Base-by-base conservation (phyloP, 2,113 vertebrate species). In the Ceyx margarethae region DNA sequence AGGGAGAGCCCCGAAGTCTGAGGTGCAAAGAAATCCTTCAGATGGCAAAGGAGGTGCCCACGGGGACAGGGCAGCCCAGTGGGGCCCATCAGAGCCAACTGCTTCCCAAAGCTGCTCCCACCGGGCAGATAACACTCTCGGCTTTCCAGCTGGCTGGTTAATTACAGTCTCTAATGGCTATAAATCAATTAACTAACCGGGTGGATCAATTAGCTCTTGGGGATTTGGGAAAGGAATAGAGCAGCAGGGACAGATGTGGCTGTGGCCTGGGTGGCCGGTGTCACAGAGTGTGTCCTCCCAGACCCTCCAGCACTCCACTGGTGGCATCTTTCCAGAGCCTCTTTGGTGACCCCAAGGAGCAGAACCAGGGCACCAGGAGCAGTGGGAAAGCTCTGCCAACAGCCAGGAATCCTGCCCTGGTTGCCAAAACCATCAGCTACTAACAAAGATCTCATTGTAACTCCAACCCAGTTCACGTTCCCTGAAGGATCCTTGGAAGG, bases 41-140 rank as follows among this genome's bases (percentile, higher is more conserved):
- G 33, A 1, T 0, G 2, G 15, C 33, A 14, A 13, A 3, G 0
- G 2, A 48, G 66, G 48, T 4, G 31, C 1, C 33, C 0, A 4
- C 1, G 4, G 57, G 57, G 62, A 22, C 0, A 0, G 16, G 13
- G 46, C 66, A 35, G 79, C 71, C 17, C 11, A 0, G 1, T 33
- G 40, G 1, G 58, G 40, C 50, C 43, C 61, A 1, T 3, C 1
- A 0, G 65, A 16, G 17, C 48, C 2, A 42, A 43, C 43, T 10
- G 78, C 78, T 60, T 17, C 73, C 51, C 68, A 35, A 1, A 3
- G 28, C 46, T 13, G 68, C 58, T 75, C 90, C 67, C 78, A 60
- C 62, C 3, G 2, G 51, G 78, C 46, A 33, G 57, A 19, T 7
- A 61, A 58, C 48, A 23, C n/a, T 13, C 62, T 8, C 26, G 57